Base-by-base conservation (phyloP, 2,113 vertebrate genomes). In the Sterrhoptilus dennistouni region DNA sequence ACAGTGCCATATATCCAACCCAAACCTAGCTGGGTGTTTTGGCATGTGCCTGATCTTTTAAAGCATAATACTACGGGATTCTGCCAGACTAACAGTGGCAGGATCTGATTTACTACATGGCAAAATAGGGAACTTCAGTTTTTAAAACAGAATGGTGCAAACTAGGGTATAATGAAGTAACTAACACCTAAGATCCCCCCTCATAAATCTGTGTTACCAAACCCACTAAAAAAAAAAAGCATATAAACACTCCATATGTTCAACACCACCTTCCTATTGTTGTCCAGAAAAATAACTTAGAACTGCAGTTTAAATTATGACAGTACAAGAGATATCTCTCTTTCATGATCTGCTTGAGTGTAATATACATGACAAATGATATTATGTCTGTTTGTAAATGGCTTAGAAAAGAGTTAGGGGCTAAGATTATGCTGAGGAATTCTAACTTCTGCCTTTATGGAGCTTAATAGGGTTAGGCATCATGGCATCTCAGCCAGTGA, bases 381-480 rank as follows among this genome's bases (percentile, higher is more conserved):
- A 93, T 12, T 96, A 83, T 50, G 88, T 70, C 42, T 38, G 3
- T 96, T 89, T 93, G 88, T 82, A 87, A 79, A 94, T 25, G 64
- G 63, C 57, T 92, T 91, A 91, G 90, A 68, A 87, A 71, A 83
- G 61, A 87, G 66, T 92, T 96, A 88, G 87, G 86, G 94, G 90
- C 68, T 91, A 90, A 89, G 88, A 96, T 98, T 96, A 96, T 89
- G 90, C 24, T 69, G 49, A 91, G 60, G 90, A 95, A 97, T 96
- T 95, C 83, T 69, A 97, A 71, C 65, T 89, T 91, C 79, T 93
- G 77, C 92, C 54, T 95, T 97, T 96, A 93, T 97, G 98, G 80
- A 84, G 86, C 75, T 56, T 97, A 98, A 98, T 60, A 94, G 87
- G 82, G 87, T 97, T 96, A 97, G 83, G 83, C 86, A 93, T 47